A percentile compares a stretch with the other conserved stretches of the same genome.
phyloP scores from a whole-genome alignment of 2,888 invertebrate species.

The Lasioglossum calceatum region DNA sequence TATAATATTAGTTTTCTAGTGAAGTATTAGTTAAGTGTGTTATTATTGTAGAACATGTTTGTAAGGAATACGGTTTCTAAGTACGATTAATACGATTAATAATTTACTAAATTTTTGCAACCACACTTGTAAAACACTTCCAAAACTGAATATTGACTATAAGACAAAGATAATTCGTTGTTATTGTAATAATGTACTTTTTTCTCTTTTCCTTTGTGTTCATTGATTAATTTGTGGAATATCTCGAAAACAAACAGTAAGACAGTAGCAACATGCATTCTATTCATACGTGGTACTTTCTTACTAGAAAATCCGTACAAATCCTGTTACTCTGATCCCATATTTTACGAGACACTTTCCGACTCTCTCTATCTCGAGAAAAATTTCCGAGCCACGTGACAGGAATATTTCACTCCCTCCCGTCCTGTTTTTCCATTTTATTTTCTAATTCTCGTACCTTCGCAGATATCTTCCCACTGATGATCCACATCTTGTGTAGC shows the following conservation, averaged over 20 bases:
- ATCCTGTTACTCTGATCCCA: slow-evolving; percentile 19
- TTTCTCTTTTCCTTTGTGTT: background rate
- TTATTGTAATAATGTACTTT: background rate
- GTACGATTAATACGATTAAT: background rate
- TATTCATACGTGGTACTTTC: background rate
- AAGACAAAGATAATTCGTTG: background rate
- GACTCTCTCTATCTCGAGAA: slow-evolving; percentile 26
- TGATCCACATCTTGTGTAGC: slow-evolving; percentile 32
- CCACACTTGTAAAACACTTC: background rate
- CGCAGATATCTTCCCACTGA: slow-evolving; percentile 12
- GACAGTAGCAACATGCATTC: background rate
- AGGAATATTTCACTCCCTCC: slow-evolving; percentile 38
- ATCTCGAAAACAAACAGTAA: background rate
- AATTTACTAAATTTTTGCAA: background rate
- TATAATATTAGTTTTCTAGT: too few species aligned
- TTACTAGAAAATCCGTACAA: slow-evolving; percentile 21
- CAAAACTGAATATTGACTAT: background rate
- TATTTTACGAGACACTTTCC: slow-evolving; percentile 38
- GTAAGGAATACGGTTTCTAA: too few species aligned
- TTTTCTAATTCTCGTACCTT: slow-evolving; percentile 51
- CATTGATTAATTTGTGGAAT: background rate
- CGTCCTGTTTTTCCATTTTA: slow-evolving; percentile 26
- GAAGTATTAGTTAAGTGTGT: too few species aligned
- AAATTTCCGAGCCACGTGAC: slow-evolving; percentile 45
- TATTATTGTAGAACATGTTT: too few species aligned